Conservation (phyloP, 2,888 invertebrate genomes). For the Erpobdella octoculata region DNA sequence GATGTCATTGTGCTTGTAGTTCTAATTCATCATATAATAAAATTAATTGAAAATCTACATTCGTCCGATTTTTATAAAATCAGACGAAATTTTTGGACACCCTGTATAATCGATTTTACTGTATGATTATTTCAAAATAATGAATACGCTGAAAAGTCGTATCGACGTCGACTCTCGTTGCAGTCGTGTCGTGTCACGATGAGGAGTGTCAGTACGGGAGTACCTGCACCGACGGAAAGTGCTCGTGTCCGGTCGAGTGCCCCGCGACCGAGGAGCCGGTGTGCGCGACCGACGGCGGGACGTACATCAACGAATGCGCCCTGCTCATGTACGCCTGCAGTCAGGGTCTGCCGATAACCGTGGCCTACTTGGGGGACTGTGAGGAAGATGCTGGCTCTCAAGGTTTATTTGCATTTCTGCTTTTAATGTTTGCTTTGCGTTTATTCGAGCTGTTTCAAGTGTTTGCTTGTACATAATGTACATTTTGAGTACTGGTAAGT, state of each 20-base stretch:
- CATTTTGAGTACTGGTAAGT: too few relatives aligned
- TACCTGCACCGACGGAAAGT: constrained; percentile 1
- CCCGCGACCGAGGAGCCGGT: constrained; percentile 52
- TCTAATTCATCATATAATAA: too few relatives aligned
- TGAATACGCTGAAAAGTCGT: not conserved
- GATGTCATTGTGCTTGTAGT: too few relatives aligned
- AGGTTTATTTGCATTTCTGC: too few relatives aligned
- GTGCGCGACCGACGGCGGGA: constrained; percentile 77
- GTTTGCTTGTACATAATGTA: too few relatives aligned
- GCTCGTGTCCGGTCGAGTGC: constrained; percentile 15
- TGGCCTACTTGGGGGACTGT: constrained; percentile 48
- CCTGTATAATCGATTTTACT: too few relatives aligned
- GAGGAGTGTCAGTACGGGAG: constrained; percentile 18
- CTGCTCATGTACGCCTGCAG: constrained; percentile 73
- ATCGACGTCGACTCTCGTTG: not conserved
- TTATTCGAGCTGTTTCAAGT: too few relatives aligned
- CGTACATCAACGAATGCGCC: constrained; percentile 77
- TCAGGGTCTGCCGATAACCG: constrained; percentile 55
- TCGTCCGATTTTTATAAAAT: not conserved
- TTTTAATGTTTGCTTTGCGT: too few relatives aligned
- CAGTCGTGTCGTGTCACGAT: not conserved
- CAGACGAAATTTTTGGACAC: too few relatives aligned
- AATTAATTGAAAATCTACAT: too few relatives aligned
- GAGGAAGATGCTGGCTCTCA: constrained; percentile 29
- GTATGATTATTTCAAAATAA: too few relatives aligned